Conservation (phyloP, 2,797 vertebrate species). For the Myripristis murdjan region DNA sequence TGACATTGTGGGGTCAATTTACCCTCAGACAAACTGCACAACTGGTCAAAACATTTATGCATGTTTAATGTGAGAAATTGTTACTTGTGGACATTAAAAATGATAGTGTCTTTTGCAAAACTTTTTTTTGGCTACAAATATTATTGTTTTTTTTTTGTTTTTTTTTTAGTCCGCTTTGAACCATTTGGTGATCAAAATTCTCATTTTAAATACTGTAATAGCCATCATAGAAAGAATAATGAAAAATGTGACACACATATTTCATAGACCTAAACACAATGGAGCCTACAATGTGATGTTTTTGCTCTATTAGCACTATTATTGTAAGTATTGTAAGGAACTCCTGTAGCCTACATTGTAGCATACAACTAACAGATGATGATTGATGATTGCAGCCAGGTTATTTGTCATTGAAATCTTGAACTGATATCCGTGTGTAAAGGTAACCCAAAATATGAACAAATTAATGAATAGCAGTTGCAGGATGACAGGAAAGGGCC, state of each 20-base stretch:
- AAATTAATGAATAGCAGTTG: not conserved
- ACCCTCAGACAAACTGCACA: conserved; percentile 74
- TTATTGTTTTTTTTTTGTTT: not conserved
- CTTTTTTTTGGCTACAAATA: conserved; percentile 9
- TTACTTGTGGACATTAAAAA: not conserved
- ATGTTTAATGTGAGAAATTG: conserved; percentile 2
- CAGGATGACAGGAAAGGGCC: not conserved
- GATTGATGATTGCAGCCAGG: not conserved
- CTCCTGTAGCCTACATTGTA: not conserved
- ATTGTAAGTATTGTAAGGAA: not conserved
- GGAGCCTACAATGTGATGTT: not conserved
- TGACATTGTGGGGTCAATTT: conserved; percentile 78
- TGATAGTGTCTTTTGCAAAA: not conserved
- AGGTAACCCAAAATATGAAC: not conserved
- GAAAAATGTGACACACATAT: not conserved
- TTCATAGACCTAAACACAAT: not conserved
- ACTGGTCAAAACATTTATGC: conserved; percentile 50
- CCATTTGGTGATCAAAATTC: not conserved
- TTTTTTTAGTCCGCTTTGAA: not conserved
- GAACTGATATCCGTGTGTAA: not conserved
- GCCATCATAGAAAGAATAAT: not conserved
- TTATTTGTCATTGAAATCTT: not conserved
- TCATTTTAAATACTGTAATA: not conserved
- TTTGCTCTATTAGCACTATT: not conserved
- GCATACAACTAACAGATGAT: not conserved